A percentile compares a stretch with the other conserved stretches of the same genome.
Conservation (phyloP, 2,888 invertebrate species). For the Caenorhabditis sp. region DNA sequence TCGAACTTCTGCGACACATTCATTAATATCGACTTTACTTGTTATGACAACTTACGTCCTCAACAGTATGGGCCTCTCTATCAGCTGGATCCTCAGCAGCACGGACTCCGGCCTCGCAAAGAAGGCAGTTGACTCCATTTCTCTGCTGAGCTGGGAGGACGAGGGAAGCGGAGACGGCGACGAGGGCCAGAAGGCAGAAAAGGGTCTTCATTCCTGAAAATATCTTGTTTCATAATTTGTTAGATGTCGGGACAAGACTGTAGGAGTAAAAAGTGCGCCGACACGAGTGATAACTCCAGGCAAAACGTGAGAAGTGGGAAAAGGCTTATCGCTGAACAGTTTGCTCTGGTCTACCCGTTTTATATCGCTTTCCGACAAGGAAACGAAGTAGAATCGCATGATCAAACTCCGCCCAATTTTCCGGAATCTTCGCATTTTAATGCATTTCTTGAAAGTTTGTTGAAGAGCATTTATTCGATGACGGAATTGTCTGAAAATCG, state of each 20-base stretch:
- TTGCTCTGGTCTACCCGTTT: slow-evolving; percentile 6
- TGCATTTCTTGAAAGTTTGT: too few species aligned
- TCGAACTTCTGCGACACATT: slow-evolving; percentile 50
- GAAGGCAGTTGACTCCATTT: slow-evolving; percentile 45
- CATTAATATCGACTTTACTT: background rate
- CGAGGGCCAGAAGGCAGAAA: slow-evolving; percentile 46
- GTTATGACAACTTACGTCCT: slow-evolving; percentile 35
- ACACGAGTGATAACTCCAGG: background rate
- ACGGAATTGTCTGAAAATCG: background rate
- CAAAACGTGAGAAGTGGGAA: background rate
- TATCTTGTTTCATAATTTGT: too few species aligned
- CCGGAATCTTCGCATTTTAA: background rate
- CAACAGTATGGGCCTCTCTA: slow-evolving; percentile 54
- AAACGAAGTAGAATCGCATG: slow-evolving; percentile 17
- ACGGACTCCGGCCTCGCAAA: slow-evolving; percentile 62
- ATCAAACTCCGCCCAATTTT: slow-evolving; percentile 11
- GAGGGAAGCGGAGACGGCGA: slow-evolving; percentile 44
- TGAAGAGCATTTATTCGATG: background rate
- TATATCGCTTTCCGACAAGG: slow-evolving; percentile 29
- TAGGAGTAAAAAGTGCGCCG: background rate
- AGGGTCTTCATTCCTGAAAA: slow-evolving; percentile 53
- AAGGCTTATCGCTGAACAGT: slow-evolving; percentile 24
- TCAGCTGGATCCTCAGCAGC: slow-evolving; percentile 54
- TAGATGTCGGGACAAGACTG: too few species aligned
- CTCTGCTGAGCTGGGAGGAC: slow-evolving; percentile 20